Evolutionary conservation across 2,888 invertebrate species (phyloP).

Genomic region (Eledone cirrhosa): DNA sequence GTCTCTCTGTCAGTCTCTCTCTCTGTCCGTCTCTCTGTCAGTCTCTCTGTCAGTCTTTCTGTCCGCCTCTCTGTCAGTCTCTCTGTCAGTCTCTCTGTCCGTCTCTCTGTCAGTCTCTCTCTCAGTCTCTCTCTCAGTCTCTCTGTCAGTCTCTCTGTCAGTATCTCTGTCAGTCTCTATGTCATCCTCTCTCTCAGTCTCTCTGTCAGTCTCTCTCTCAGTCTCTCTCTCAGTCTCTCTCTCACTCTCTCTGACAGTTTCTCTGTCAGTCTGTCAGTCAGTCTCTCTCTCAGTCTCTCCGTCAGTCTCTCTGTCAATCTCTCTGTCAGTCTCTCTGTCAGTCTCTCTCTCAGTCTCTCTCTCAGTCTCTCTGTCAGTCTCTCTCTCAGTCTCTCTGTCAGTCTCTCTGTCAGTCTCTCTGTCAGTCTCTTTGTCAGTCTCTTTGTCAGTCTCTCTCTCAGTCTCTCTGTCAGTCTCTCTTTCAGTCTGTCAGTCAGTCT

Average conservation of each 20-base stretch:
- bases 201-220: too few species aligned
- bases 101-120: background rate
- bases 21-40: too few species aligned
- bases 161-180: background rate
- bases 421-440: background rate
- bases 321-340: slow-evolving; percentile 18
- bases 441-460: slow-evolving; percentile 25
- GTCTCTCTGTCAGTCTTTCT: too few species aligned
- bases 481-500: too few species aligned
- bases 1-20: too few species aligned
- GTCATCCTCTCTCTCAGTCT: background rate
- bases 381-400: background rate
- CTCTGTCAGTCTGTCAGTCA: background rate
- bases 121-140: background rate
- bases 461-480: slow-evolving; percentile 28
- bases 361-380: background rate
- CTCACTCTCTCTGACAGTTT: slow-evolving; percentile 4
- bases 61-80: too few species aligned
- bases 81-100: too few species aligned
- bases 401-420: background rate
- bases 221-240: background rate
- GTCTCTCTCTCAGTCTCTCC: too few species aligned
- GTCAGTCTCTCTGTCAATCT: slow-evolving; percentile 12
- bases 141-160: background rate
- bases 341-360: slow-evolving; percentile 13